Evolutionary conservation across 2,797 vertebrate species (phyloP).

Genomic region (Karalla daura): DNA sequence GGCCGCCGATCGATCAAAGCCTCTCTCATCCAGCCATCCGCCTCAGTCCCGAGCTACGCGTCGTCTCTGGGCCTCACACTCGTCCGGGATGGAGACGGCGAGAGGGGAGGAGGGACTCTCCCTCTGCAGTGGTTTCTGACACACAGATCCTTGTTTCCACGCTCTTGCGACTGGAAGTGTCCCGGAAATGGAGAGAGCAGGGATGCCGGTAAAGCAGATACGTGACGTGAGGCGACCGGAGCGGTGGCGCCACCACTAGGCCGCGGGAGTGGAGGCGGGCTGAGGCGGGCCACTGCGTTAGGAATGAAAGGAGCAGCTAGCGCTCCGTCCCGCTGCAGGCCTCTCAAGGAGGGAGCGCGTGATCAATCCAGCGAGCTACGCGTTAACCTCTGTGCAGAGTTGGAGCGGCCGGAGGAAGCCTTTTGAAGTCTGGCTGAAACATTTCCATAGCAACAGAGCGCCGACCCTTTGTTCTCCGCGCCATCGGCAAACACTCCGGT

Average conservation of each 20-base stretch:
- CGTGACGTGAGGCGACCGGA: too few relatives aligned
- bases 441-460: slow-evolving; percentile 58
- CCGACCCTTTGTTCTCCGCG: slow-evolving; percentile 49
- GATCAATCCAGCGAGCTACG: slow-evolving; percentile 29
- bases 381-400: slow-evolving; percentile 25
- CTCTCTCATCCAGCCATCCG: slow-evolving; percentile 24
- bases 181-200: too few relatives aligned
- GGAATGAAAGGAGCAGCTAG: too few relatives aligned
- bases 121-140: background rate
- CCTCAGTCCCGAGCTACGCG: slow-evolving; percentile 18
- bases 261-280: too few relatives aligned
- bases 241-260: too few relatives aligned
- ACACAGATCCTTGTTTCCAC: too few relatives aligned
- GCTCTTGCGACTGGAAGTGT: too few relatives aligned
- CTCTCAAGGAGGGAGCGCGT: background rate
- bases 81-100: background rate
- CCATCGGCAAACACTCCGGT: slow-evolving; percentile 24
- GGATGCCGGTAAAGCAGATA: too few relatives aligned
- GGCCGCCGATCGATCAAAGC: slow-evolving; percentile 38
- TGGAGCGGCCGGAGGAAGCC: slow-evolving; percentile 23
- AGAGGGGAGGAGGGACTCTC: background rate
- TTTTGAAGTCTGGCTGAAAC: slow-evolving; percentile 52
- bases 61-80: slow-evolving; percentile 3
- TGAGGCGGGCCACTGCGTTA: too few relatives aligned
- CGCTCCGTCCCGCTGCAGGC: background rate